Conservation (phyloP, 2,888 invertebrate genomes). For the Athetis lepigone region DNA sequence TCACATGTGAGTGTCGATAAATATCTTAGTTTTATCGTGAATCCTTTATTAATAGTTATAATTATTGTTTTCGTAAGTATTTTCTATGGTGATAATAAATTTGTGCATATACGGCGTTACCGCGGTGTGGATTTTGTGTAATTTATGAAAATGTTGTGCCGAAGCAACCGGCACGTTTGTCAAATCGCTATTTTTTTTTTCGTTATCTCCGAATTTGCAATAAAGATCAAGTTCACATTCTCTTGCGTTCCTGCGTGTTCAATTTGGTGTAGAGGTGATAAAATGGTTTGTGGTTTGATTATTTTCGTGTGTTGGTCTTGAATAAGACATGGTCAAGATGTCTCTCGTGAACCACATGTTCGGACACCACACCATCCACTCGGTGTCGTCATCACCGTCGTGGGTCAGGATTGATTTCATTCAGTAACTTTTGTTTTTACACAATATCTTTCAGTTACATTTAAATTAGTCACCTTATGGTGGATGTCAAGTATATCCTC, state of each 20-base stretch:
- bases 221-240: slow-evolving; percentile 75
- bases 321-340: slow-evolving; percentile 83
- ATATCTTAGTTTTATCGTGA: slow-evolving; percentile 89
- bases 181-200: slow-evolving; percentile 83
- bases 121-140: slow-evolving; percentile 85
- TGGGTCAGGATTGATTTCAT: slow-evolving; percentile 70
- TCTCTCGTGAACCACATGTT: slow-evolving; percentile 87
- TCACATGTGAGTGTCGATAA: slow-evolving; percentile 96
- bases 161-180: slow-evolving; percentile 89
- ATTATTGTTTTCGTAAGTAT: slow-evolving; percentile 89
- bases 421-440: slow-evolving; percentile 55
- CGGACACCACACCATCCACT: slow-evolving; percentile 76
- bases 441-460: slow-evolving; percentile 42
- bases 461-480: slow-evolving; percentile 58
- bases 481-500: slow-evolving; percentile 52
- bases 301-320: slow-evolving; percentile 72
- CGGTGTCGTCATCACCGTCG: slow-evolving; percentile 69
- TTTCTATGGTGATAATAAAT: slow-evolving; percentile 84
- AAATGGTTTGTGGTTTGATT: slow-evolving; percentile 73
- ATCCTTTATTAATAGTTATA: slow-evolving; percentile 83
- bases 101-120: slow-evolving; percentile 78
- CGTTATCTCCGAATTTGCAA: slow-evolving; percentile 73
- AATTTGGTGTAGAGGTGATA: slow-evolving; percentile 68
- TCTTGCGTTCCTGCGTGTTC: slow-evolving; percentile 65
- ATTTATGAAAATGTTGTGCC: slow-evolving; percentile 80